These are phyloP conservation scores for Xiphophorus maculatus DNA, from an alignment of 2,113 vertebrate genomes.

Conservation along the genomic window DNA sequence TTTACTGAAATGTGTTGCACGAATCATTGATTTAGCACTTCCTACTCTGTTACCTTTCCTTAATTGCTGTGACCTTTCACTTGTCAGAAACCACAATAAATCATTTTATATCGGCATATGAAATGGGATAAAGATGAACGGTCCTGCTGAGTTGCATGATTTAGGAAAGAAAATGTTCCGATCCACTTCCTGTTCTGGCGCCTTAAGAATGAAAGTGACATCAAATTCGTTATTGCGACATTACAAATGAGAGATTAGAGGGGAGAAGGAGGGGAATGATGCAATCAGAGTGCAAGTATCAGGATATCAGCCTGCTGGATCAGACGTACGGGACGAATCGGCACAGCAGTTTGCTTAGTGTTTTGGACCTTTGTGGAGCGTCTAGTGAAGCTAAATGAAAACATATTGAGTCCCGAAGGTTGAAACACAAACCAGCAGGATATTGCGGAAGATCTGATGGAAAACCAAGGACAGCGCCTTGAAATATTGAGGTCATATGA, in stretches of 20 bases:
- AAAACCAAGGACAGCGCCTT: background rate
- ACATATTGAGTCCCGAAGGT: background rate
- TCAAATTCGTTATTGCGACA: background rate
- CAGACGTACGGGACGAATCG: background rate
- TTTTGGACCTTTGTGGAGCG: background rate
- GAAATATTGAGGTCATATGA: background rate
- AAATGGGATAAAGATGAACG: conserved; percentile 35
- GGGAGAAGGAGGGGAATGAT: background rate
- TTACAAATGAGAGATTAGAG: conserved; percentile 6
- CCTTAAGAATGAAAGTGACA: conserved; percentile 10
- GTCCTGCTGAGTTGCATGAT: conserved; percentile 32
- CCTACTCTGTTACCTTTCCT: background rate
- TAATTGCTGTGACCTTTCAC: conserved; percentile 20
- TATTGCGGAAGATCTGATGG: background rate
- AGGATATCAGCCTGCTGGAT: conserved; percentile 13
- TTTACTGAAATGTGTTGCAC: background rate
- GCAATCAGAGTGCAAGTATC: conserved; percentile 20
- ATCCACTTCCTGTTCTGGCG: background rate
- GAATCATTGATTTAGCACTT: background rate
- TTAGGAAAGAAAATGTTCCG: background rate
- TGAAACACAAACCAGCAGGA: background rate
- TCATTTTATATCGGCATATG: conserved; percentile 28
- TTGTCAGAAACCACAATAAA: conserved; percentile 19
- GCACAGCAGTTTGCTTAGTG: background rate
- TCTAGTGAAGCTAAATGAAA: background rate